Percentiles rank a stretch among this genome's conserved stretches.
phyloP scores from a whole-genome alignment of 1,140 invertebrate genomes.

The Halesus radiatus region DNA sequence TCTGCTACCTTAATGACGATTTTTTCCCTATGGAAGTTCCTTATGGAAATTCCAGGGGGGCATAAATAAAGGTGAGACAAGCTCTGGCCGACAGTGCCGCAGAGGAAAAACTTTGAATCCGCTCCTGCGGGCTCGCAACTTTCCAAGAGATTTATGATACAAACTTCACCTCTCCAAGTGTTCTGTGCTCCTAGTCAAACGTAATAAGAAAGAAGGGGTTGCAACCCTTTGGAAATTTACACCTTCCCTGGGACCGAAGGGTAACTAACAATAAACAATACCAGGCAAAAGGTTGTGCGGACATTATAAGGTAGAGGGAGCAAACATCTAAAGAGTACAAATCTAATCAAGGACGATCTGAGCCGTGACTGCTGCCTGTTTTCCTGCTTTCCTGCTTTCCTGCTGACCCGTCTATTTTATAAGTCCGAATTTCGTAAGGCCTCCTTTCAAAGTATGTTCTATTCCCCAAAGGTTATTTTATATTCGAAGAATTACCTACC shows the following conservation, averaged over 20 bases:
- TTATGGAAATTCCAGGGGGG: slow-evolving; percentile 29
- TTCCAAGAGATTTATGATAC: slow-evolving; percentile 57
- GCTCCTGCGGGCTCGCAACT: slow-evolving; percentile 56
- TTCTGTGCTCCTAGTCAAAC: slow-evolving; percentile 56
- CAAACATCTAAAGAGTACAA: slow-evolving; percentile 33
- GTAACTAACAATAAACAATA: slow-evolving; percentile 42
- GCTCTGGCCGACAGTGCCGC: slow-evolving; percentile 44
- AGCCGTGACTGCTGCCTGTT: too few relatives aligned
- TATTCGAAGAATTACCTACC: slow-evolving; percentile 19
- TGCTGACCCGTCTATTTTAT: slow-evolving; percentile 26
- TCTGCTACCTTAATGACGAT: background rate
- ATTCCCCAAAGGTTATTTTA: slow-evolving; percentile 33
- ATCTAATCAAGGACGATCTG: slow-evolving; percentile 40
- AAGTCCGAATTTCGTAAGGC: slow-evolving; percentile 11
- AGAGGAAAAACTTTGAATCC: slow-evolving; percentile 57
- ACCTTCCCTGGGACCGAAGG: slow-evolving; percentile 40
- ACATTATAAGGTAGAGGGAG: slow-evolving; percentile 20
- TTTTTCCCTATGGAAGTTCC: slow-evolving; percentile 3
- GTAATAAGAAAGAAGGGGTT: slow-evolving; percentile 55
- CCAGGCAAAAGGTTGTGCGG: slow-evolving; percentile 34
- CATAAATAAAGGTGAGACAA: slow-evolving; percentile 40
- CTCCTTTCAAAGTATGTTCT: slow-evolving; percentile 12
- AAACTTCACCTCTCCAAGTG: slow-evolving; percentile 56
- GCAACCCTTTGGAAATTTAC: slow-evolving; percentile 55
- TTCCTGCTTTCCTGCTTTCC: too few relatives aligned